Evolutionary conservation across 1,140 invertebrate genomes (phyloP), one percentile per base, ranked within the genome.

Genomic region (Euura saliciscinereae): DNA sequence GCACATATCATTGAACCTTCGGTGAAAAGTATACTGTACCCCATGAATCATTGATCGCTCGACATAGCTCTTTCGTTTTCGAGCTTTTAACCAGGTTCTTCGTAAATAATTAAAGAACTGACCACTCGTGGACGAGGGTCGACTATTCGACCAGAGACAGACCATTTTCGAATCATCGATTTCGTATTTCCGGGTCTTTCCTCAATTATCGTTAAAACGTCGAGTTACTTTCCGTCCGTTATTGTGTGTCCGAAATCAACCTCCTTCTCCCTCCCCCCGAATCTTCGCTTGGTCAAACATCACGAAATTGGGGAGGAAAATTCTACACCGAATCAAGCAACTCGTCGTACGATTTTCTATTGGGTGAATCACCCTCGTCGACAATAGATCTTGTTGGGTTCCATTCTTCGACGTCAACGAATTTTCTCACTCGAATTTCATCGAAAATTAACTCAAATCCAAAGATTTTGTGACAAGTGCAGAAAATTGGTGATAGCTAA

Each of bases 51-150:
- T 59, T 59, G 8, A 59, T 59, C 51, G 51, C 13, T n/a, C 51
- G 5, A 59, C 51, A 59, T 59, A 8, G 51, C 51, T 59, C 51
- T 59, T 59, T 59, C 51, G 51, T 59, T 59, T 59, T 59, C 51
- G 51, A 59, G 6, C 51, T 59, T 28, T 28, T 59, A n/a, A 59
- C 51, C 51, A 8, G 51, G 51, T 59, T n/a, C 8, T 59, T 59
- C 8, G 3, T 59, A n/a, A 59, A 59, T 59, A 59, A 59, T 6
- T 59, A 11, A 59, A 59, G 8, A 8, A n/a, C 51, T 28, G 28
- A 59, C 51, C 51, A n/a, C 13, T 28, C 51, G 51, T 28, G 51
- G 51, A 59, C 6, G 51, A 59, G 51, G 51, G 3, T 59, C 51
- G 13, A 59, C 13, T 59, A 8, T 28, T 28, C 28, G 28, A 28